Evolutionary conservation across 2,888 invertebrate species (phyloP).

Genomic region (Cosmia pyralina): DNA sequence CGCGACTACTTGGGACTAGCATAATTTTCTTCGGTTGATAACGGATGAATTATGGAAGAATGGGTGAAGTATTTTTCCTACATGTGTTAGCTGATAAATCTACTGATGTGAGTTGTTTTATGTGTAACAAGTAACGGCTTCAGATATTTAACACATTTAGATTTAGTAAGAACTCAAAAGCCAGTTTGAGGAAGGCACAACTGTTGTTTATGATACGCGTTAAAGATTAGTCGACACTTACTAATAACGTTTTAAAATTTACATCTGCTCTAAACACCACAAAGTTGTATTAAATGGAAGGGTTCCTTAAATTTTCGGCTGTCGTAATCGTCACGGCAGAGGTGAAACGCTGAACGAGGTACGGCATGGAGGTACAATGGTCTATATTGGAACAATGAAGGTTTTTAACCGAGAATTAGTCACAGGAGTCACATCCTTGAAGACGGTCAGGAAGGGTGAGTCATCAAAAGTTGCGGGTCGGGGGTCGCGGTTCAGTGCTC

Average conservation of each 20-base stretch:
- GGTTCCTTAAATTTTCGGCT: conserved; percentile 40
- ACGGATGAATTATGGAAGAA: conserved; percentile 41
- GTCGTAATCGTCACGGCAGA: conserved; percentile 51
- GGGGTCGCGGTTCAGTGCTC: conserved; percentile 80
- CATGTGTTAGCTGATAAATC: conserved; percentile 19
- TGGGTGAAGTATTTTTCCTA: conserved; percentile 22
- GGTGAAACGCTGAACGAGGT: conserved; percentile 62
- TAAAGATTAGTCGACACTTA: conserved; percentile 36
- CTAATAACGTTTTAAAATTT: conserved; percentile 35
- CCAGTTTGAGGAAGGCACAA: conserved; percentile 35
- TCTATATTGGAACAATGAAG: conserved; percentile 78
- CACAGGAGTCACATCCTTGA: conserved; percentile 82
- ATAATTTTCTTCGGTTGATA: conserved; percentile 48
- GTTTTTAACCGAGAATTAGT: conserved; percentile 79
- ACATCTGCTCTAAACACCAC: conserved; percentile 9
- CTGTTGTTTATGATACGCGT: conserved; percentile 35
- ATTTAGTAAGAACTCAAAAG: conserved; percentile 25
- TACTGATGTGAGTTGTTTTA: conserved; percentile 29
- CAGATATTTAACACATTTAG: conserved; percentile 28
- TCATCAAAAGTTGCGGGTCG: conserved; percentile 81
- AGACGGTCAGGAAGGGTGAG: conserved; percentile 82
- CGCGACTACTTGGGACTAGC: conserved; percentile 62
- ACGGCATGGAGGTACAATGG: conserved; percentile 68
- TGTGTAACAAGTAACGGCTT: conserved; percentile 35
- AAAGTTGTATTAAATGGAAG: conserved; percentile 30